phyloP scores from a whole-genome alignment of 92 coral and sea anemone genomes.

The Bergia sp. region DNA sequence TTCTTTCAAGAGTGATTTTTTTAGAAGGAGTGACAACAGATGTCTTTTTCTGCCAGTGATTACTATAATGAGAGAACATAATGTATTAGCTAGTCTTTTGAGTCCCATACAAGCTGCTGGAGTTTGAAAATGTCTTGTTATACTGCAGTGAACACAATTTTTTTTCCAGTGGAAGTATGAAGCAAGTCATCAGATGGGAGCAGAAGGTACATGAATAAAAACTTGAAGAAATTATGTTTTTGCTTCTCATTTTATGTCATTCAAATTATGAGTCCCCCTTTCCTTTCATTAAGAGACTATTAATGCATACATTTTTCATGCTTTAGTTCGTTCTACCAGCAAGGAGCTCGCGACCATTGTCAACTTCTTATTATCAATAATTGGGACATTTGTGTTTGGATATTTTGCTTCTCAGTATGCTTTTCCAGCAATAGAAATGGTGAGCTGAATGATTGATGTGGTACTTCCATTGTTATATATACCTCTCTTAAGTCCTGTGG shows the following conservation, averaged over 20 bases:
- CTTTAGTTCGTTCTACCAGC: conserved; percentile 83
- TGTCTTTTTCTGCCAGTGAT: too few relatives aligned
- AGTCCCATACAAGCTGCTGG: too few relatives aligned
- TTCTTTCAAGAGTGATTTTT: too few relatives aligned
- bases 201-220: conserved; percentile 49
- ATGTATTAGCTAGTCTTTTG: too few relatives aligned
- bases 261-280: neutral
- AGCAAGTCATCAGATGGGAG: conserved; percentile 52
- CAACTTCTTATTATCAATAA: conserved; percentile 77
- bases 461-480: neutral
- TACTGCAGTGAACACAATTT: conserved; percentile 3
- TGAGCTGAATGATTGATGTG: conserved; percentile 43
- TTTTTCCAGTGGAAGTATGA: conserved; percentile 41
- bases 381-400: conserved; percentile 91
- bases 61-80: too few relatives aligned
- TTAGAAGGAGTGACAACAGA: too few relatives aligned
- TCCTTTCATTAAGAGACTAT: neutral
- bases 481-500: too few relatives aligned
- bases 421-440: conserved; percentile 76
- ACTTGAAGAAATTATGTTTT: neutral
- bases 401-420: conserved; percentile 88
- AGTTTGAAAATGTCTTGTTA: neutral
- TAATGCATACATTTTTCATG: neutral
- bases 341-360: conserved; percentile 80
- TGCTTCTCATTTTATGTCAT: neutral